Conservation (phyloP, 2,888 invertebrate genomes). For the Drosophila kanekoi region DNA sequence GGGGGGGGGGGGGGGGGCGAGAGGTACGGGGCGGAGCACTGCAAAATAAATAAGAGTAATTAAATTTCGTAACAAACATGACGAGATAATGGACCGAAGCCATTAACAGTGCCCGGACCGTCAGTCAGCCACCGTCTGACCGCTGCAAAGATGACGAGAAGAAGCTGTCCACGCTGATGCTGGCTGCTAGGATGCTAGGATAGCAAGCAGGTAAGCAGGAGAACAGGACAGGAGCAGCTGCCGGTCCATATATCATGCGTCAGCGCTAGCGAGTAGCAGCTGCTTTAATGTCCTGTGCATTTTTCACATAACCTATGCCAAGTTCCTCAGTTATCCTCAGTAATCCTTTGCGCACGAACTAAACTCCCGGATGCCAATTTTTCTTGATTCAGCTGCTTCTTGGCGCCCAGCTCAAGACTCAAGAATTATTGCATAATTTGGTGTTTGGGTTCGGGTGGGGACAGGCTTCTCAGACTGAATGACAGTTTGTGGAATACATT, state of each 20-base stretch:
- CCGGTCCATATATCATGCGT: slow-evolving; percentile 43
- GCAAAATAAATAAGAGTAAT: slow-evolving; percentile 84
- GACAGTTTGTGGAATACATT: slow-evolving; percentile 25
- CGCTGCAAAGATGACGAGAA: slow-evolving; percentile 65
- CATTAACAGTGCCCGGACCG: slow-evolving; percentile 78
- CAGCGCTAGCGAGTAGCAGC: slow-evolving; percentile 12
- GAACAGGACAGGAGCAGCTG: slow-evolving; percentile 13
- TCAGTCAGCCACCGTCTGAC: slow-evolving; percentile 51
- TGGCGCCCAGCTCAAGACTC: slow-evolving; percentile 37
- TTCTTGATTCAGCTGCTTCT: slow-evolving; percentile 45
- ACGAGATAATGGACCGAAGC: slow-evolving; percentile 85
- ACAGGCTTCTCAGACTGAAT: slow-evolving; percentile 31
- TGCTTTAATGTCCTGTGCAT: slow-evolving; percentile 55
- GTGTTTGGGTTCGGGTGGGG: slow-evolving; percentile 9
- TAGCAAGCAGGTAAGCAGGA: neutral
- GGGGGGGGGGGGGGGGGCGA: slow-evolving; percentile 6
- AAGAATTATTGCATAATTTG: slow-evolving; percentile 52
- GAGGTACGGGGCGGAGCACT: slow-evolving; percentile 37
- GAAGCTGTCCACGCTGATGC: slow-evolving; percentile 30
- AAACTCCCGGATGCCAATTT: slow-evolving; percentile 51
- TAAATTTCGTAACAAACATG: slow-evolving; percentile 85
- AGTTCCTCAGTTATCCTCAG: slow-evolving; percentile 9
- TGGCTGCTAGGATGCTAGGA: neutral
- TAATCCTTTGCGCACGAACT: slow-evolving; percentile 44
- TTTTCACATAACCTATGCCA: slow-evolving; percentile 58